Evolutionary conservation across 2,113 vertebrate genomes (phyloP).

Genomic region (Psophia crepitans): DNA sequence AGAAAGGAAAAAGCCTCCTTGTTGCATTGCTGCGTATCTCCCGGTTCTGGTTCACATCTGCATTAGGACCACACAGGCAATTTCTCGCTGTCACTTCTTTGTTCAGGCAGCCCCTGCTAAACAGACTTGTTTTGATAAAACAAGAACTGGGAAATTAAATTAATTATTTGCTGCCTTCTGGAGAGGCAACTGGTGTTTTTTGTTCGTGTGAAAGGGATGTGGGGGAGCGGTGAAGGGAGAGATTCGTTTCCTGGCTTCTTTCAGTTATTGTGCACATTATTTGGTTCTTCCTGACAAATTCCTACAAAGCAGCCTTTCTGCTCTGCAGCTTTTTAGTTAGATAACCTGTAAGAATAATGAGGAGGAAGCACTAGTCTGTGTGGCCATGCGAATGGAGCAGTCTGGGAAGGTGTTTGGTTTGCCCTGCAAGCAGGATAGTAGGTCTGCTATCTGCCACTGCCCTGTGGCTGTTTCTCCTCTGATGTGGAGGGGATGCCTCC

Average conservation of each 20-base stretch:
- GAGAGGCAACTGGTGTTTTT: not conserved
- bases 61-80: not conserved
- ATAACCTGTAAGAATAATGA: not conserved
- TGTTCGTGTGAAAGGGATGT: not conserved
- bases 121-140: slow-evolving; percentile 1
- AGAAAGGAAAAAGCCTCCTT: not conserved
- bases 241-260: not conserved
- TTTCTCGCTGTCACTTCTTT: not conserved
- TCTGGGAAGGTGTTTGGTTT: not conserved
- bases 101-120: not conserved
- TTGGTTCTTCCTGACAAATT: not conserved
- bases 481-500: not conserved
- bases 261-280: not conserved
- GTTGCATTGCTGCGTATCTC: not conserved
- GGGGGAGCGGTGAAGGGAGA: not conserved
- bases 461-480: not conserved
- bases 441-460: not conserved
- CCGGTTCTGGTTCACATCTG: not conserved
- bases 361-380: not conserved
- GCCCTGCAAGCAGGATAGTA: not conserved
- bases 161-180: not conserved
- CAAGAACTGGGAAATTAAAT: not conserved
- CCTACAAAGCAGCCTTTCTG: not conserved
- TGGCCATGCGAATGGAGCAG: not conserved
- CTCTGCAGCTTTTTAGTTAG: not conserved